Base-by-base conservation (phyloP, 2,113 vertebrate species). In the Cavia aperea region DNA sequence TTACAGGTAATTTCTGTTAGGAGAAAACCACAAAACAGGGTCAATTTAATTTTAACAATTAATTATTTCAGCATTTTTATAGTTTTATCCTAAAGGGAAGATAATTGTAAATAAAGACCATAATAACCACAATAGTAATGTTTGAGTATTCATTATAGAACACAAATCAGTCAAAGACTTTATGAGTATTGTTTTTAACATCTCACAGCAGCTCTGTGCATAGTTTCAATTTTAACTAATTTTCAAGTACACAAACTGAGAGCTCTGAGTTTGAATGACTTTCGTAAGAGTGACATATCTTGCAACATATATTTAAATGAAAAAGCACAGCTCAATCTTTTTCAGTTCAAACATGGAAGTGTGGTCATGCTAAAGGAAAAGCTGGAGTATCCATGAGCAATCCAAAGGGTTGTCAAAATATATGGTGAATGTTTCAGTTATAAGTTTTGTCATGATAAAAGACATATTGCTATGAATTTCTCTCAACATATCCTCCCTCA, bases 81-180 rank as follows among this genome's bases (percentile, higher is more conserved):
- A 83, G 11, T 2, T 7, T 83, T 3, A 33, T 10, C 12, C 24
- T 23, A 60, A 43, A 43, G 36, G 46, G 46, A 96, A 56, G 18
- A 65, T 79, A 92, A 92, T 84, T 81, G 60, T 33, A 90, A 84
- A 63, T 54, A 89, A 81, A 72, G 31, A 79, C 33, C 63, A 62
- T 46, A 60, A 83, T 86, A 36, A 62, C 6, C 16, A 92, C 36
- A 72, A 29, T 12, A 62, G 19, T 58, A 65, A 78, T 51, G 23
- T 2, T 4, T 10, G 12, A 66, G 4, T 78, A 13, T 82, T 72
- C 39, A 13, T 29, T 65, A 21, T 13, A 39, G 14, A 7, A 2
- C 21, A 18, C 5, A 31, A 66, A 83, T 65, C 21, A 7, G 51
- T 90, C 23, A 68, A 66, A 4, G 21, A 66, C 29, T 78, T 92